Base-by-base conservation (phyloP, 1,140 invertebrate genomes). In the Adelges cooleyi region DNA sequence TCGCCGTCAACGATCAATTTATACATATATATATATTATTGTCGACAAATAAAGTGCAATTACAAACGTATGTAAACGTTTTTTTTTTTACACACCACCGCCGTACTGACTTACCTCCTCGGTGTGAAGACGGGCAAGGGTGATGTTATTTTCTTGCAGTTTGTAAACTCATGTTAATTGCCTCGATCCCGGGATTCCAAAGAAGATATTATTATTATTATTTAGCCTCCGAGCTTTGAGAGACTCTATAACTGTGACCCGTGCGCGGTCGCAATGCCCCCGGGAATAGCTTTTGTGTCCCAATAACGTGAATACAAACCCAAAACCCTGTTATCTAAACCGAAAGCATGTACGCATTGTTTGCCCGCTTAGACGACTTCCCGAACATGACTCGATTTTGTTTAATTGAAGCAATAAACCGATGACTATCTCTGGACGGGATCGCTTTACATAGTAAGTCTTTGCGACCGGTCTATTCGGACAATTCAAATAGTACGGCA, bases 131-230 rank as follows among this genome's bases (percentile, higher is more conserved):
- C n/a, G n/a, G n/a, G n/a, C n/a, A n/a, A n/a, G n/a, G n/a, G n/a
- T n/a, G n/a, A n/a, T n/a, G n/a, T n/a, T 33, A 33, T 33, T 22
- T 29, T 2, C 4, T 17, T 4, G 42, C 54, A 27, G n/a, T n/a
- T n/a, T n/a, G n/a, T n/a, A 46, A 29, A 18, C 44, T 59, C 46
- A 62, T 62, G 42, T 62, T 62, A 62, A 62, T 62, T 62, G 25
- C 25, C 56, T 46, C 4, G 15, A 25, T 40, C 46, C 23, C n/a
- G 46, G 20, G 40, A 33, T 62, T 62, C 10, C 17, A 20, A 62
- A 20, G 2, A 62, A 33, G 42, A 62, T 44, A 46, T 59, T 6
- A 59, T 33, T 62, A 25, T 46, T 44, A 46, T 59, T 6, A 59
- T 33, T 62, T 62, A 20, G 42, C 25, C 46, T 62, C 15, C 8